Percentiles rank a stretch among this genome's conserved stretches.
Conservation (phyloP, 2,888 invertebrate species). For the Globia sparganii region DNA sequence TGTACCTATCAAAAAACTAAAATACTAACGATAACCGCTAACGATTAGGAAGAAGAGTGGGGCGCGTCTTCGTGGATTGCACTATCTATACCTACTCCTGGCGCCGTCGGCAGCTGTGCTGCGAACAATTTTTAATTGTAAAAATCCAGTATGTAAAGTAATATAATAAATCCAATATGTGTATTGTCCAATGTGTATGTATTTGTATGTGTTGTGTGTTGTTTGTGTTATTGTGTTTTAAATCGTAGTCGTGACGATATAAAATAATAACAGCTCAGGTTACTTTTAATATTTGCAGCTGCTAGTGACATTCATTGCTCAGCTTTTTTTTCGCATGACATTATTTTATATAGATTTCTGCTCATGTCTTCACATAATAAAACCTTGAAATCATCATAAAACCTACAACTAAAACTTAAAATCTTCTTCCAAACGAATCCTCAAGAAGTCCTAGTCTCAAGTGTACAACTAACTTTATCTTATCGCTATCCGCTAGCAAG, state of each 20-base stretch:
- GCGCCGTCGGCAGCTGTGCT: not conserved
- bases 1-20: too few species aligned
- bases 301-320: not conserved
- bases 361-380: not conserved
- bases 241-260: not conserved
- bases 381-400: not conserved
- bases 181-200: too few species aligned
- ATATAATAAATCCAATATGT: too few species aligned
- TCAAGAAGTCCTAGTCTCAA: not conserved
- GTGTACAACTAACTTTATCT: constrained; percentile 44
- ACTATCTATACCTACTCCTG: too few species aligned
- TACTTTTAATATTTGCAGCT: not conserved
- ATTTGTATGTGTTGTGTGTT: too few species aligned
- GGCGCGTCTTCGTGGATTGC: too few species aligned
- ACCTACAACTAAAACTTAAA: constrained; percentile 2
- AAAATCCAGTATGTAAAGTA: too few species aligned
- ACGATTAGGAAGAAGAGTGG: too few species aligned
- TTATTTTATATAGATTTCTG: not conserved
- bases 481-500: constrained; percentile 58
- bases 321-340: not conserved
- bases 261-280: not conserved
- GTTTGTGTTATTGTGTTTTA: too few species aligned
- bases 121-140: not conserved
- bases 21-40: too few species aligned
- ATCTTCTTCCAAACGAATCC: constrained; percentile 7